These are phyloP conservation scores for Lepas anatifera DNA, from an alignment of 2,888 invertebrate genomes.

Conservation along the genomic window DNA sequence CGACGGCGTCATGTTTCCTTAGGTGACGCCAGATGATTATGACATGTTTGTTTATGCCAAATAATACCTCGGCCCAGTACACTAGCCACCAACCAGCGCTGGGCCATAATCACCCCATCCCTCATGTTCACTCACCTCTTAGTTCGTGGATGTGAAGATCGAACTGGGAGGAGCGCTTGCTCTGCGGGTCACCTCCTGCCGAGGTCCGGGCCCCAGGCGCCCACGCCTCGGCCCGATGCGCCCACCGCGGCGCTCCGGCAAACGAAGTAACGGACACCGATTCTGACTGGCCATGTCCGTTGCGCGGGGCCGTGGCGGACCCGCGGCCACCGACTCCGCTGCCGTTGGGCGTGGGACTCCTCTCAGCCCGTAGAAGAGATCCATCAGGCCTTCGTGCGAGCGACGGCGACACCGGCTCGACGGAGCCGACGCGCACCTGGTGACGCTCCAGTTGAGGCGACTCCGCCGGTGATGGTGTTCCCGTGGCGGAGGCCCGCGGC, in stretches of 20 bases:
- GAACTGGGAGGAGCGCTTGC: background rate
- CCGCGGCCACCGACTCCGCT: background rate
- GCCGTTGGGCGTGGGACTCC: slow-evolving; percentile 6
- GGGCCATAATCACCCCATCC: too few species aligned
- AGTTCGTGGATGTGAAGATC: background rate
- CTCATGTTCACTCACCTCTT: background rate
- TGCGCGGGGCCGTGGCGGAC: background rate
- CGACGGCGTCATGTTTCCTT: too few species aligned
- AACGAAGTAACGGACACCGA: background rate
- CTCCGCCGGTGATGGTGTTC: background rate
- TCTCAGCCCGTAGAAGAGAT: background rate
- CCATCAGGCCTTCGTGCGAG: background rate
- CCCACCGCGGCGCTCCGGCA: background rate
- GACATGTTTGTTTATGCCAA: too few species aligned
- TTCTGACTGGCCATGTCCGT: background rate
- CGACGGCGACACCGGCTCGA: slow-evolving; percentile 5
- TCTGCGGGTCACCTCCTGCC: background rate
- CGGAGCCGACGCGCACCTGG: background rate
- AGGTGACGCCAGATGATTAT: too few species aligned
- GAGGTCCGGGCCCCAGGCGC: background rate
- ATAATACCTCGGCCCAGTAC: too few species aligned
- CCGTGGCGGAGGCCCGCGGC: background rate
- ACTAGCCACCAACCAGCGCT: too few species aligned
- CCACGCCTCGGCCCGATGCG: background rate
- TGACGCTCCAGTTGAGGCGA: background rate